Evolutionary conservation across 2,888 invertebrate species (phyloP).

Genomic region (Nycteola revayana): DNA sequence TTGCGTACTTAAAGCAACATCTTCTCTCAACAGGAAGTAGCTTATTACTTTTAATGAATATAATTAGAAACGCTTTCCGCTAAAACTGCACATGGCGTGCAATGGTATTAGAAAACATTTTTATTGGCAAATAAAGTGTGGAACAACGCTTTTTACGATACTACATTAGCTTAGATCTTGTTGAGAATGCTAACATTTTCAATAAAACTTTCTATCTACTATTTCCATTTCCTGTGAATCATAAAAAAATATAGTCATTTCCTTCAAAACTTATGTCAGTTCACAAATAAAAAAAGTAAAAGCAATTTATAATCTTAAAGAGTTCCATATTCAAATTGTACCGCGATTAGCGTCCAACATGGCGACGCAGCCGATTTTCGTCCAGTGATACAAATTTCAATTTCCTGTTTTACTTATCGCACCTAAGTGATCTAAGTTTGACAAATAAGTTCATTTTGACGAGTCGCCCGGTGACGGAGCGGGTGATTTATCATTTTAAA

Average conservation of each 20-base stretch:
- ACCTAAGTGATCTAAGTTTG: conserved; percentile 71
- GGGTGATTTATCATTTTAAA: conserved; percentile 62
- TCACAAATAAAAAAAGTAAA: conserved; percentile 47
- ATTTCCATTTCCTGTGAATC: conserved; percentile 2
- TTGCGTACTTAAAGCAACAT: background rate
- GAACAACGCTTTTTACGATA: too few species aligned
- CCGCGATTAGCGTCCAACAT: conserved; percentile 72
- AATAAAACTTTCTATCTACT: too few species aligned
- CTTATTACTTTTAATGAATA: conserved; percentile 21
- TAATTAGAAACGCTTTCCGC: background rate
- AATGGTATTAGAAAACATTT: too few species aligned
- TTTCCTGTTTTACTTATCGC: conserved; percentile 76
- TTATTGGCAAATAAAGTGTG: too few species aligned
- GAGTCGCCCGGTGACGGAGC: conserved; percentile 62
- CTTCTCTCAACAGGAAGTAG: background rate
- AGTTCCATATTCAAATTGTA: conserved; percentile 75
- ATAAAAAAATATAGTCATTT: conserved; percentile 41
- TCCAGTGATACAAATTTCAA: conserved; percentile 78
- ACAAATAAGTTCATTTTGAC: conserved; percentile 81
- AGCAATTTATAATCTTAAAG: conserved; percentile 58
- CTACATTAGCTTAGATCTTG: too few species aligned
- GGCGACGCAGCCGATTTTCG: conserved; percentile 68
- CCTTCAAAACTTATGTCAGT: conserved; percentile 49
- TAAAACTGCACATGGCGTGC: too few species aligned
- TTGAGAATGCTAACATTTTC: too few species aligned